Evolutionary conservation across 2,113 vertebrate genomes (phyloP).

Genomic region (Rhinogobius similis): DNA sequence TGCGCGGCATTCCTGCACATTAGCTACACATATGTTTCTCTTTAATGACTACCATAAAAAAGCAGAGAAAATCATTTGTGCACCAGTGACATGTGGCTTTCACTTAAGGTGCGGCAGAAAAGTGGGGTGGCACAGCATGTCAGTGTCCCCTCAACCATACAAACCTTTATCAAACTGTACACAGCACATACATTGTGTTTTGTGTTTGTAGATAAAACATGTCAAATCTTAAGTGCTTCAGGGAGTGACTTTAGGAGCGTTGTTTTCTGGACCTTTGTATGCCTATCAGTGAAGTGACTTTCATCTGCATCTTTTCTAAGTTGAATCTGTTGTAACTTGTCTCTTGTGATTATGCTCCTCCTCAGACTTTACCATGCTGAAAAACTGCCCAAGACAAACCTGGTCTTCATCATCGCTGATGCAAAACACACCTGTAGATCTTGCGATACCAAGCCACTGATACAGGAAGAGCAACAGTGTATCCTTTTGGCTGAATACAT

Average conservation of each 20-base stretch:
- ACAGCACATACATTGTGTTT: neutral
- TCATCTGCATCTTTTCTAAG: slow-evolving; percentile 47
- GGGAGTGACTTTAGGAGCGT: neutral
- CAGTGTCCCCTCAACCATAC: slow-evolving; percentile 20
- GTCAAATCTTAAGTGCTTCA: slow-evolving; percentile 6
- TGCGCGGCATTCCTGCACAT: slow-evolving; percentile 56
- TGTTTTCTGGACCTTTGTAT: slow-evolving; percentile 30
- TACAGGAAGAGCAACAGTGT: slow-evolving; percentile 92
- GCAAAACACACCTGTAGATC: slow-evolving; percentile 81
- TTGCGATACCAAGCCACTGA: slow-evolving; percentile 82
- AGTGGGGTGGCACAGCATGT: slow-evolving; percentile 40
- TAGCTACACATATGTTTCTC: slow-evolving; percentile 63
- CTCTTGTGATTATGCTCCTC: slow-evolving; percentile 44
- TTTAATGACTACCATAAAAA: slow-evolving; percentile 71
- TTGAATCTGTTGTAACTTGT: slow-evolving; percentile 30
- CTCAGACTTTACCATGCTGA: slow-evolving; percentile 89
- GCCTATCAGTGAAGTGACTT: slow-evolving; percentile 10
- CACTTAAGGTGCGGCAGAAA: slow-evolving; percentile 29
- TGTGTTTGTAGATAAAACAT: slow-evolving; percentile 4
- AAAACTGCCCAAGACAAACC: slow-evolving; percentile 92
- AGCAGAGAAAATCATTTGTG: slow-evolving; percentile 59
- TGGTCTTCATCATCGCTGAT: slow-evolving; percentile 92
- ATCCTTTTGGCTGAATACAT: slow-evolving; percentile 78
- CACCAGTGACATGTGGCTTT: slow-evolving; percentile 47
- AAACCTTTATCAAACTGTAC: slow-evolving; percentile 14